Evolutionary conservation across 2,888 invertebrate species (phyloP), one percentile per base, ranked within the genome.

Genomic region (Brachyopa scutellaris): DNA sequence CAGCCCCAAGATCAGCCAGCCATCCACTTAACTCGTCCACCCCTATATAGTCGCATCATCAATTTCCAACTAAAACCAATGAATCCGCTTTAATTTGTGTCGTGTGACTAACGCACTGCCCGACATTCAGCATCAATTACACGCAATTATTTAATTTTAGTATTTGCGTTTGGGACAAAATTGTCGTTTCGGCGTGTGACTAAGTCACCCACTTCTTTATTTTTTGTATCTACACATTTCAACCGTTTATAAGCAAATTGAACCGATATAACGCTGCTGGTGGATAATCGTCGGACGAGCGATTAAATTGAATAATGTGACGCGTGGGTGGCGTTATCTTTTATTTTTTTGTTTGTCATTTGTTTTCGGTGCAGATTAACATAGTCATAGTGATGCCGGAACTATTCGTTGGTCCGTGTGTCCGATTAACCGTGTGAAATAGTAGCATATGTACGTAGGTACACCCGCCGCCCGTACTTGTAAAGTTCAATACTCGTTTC

Each of bases 291-390:
- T 70, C 62, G 17, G 26, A 42, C 23, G n/a, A 47, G 53, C 57
- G 62, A 70, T 80, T 76, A 69, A 80, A 80, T 80, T 80, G 76
- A 76, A 80, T 80, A 80, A 80, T 80, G 62, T 62, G 76, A 64
- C 59, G 76, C 64, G 80, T 80, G 69, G 80, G 80, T 76, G 80
- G 69, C 76, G 59, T 59, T 70, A 74, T 80, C 67, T 57, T 38
- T n/a, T n/a, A n/a, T n/a, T n/a, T n/a, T n/a, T 69, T 55, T 31
- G 55, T 53, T 57, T 51, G 67, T 74, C 67, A 80, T 74, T 74
- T 74, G 40, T 74, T 74, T 61, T 62, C 33, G 42, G 36, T 3
- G 45, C 31, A 55, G 70, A 67, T 78, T 70, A 64, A 78, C 49
- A 42, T 59, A 29, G 42, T 70, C 64, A 53, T 59, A 40, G 59